Evolutionary conservation across 2,797 vertebrate genomes (phyloP).

Genomic region (Acanthurus lineatus): DNA sequence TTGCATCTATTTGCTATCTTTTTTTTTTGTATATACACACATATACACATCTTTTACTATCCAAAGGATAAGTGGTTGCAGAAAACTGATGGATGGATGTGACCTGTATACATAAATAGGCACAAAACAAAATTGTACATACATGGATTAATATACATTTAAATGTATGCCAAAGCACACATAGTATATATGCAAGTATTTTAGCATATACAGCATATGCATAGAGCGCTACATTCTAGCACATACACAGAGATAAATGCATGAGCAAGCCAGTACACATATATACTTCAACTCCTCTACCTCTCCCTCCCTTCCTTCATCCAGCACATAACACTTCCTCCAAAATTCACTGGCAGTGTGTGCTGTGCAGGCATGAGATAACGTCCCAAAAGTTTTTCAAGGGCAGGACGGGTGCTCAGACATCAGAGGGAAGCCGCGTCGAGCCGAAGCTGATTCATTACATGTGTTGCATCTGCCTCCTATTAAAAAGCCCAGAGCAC

Average conservation of each 20-base stretch:
- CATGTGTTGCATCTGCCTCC: slow-evolving; percentile 84
- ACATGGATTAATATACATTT: background rate
- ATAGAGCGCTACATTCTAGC: slow-evolving; percentile 16
- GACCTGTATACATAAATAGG: background rate
- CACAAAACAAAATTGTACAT: background rate
- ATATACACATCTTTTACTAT: too few species aligned
- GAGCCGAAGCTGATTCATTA: slow-evolving; percentile 88
- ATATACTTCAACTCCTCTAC: slow-evolving; percentile 31
- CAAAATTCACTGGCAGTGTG: slow-evolving; percentile 70
- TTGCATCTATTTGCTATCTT: too few species aligned
- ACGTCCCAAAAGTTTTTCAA: slow-evolving; percentile 86
- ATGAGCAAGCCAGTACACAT: background rate
- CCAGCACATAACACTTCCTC: slow-evolving; percentile 74
- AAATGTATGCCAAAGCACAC: background rate
- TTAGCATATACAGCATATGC: background rate
- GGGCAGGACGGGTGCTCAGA: slow-evolving; percentile 89
- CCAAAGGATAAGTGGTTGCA: too few species aligned
- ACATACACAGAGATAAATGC: slow-evolving; percentile 29
- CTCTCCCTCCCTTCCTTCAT: slow-evolving; percentile 50
- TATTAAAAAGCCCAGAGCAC: slow-evolving; percentile 80
- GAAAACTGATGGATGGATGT: too few species aligned
- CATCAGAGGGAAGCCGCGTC: slow-evolving; percentile 87
- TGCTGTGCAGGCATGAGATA: slow-evolving; percentile 86
- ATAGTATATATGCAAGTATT: background rate
- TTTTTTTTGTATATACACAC: too few species aligned